Evolutionary conservation across 2,888 invertebrate species (phyloP), one percentile per base, ranked within the genome.

Genomic region (Dryomyza anilis): DNA sequence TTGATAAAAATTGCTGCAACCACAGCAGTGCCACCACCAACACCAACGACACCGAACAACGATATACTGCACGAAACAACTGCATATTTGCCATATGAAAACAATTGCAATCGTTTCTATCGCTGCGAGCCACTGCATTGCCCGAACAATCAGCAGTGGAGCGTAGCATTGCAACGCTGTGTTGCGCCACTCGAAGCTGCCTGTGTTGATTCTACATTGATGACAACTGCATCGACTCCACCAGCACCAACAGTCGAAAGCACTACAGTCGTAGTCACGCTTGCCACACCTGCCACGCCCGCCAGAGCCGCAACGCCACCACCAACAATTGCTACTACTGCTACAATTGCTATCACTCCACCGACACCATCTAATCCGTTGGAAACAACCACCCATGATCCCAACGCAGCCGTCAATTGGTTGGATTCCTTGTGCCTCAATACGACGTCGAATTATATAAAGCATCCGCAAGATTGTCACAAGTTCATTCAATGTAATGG

Each of bases 401-500:
- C 29, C 1, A 30, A 30, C 10, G 21, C 29, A 16, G 56, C 12
- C 16, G 63, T 63, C 30, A 25, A 10, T n/a, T 58, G 65, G 8
- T 63, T 67, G 14, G 25, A 16, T 19, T 16, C 45, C 7, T 46
- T 27, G 10, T 69, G 67, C 27, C 36, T 45, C 21, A 14, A 30
- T 30, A 23, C 55, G 8, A n/a, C 61, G n/a, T 64, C 63, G n/a
- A 45, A 57, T 0, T 77, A 74, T 62, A 39, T 74, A 0, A 63
- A 75, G 1, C 74, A 79, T 72, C 79, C 81, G 0, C 68, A 63
- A 3, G 75, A 81, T 65, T 81, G 81, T 30, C 72, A 67, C 7
- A 77, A 76, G 60, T 82, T 79, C 21, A 75, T 80, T 48, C 68
- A 73, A 14, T 81, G 81, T 27, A 73, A 77, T 36, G 72, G 74